Evolutionary conservation across 2,888 invertebrate genomes (phyloP).

Genomic region (Colletes collaris): DNA sequence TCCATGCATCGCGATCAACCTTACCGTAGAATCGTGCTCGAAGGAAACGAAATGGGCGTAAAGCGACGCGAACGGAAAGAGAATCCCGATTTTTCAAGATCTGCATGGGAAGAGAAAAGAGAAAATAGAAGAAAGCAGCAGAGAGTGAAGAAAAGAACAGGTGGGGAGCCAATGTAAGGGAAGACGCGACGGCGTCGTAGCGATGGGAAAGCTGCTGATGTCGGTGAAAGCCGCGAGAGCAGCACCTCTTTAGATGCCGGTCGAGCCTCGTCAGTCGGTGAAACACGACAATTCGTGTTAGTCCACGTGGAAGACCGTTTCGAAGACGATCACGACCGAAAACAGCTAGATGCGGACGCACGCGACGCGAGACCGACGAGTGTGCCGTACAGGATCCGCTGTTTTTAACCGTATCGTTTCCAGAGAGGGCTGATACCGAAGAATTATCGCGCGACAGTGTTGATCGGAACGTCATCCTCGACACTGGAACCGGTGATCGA

Average conservation of each 20-base stretch:
- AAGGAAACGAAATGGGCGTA: background rate
- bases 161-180: constrained; percentile 59
- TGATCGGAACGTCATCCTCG: background rate
- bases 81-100: background rate
- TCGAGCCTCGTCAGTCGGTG: constrained; percentile 48
- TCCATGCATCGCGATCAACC: background rate
- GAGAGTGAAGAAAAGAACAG: constrained; percentile 58
- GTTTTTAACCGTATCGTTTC: background rate
- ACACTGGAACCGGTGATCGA: background rate
- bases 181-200: constrained; percentile 54
- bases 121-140: constrained; percentile 33
- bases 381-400: too few species aligned
- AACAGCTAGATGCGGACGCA: background rate
- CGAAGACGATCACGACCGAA: background rate
- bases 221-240: constrained; percentile 78
- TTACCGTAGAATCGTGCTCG: background rate
- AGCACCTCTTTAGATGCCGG: constrained; percentile 66
- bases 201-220: constrained; percentile 80
- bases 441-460: background rate
- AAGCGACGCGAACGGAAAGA: background rate
- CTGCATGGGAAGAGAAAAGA: constrained; percentile 5
- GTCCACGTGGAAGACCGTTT: constrained; percentile 68
- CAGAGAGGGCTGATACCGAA: background rate
- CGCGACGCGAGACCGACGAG: background rate
- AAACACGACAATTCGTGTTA: constrained; percentile 67